Evolutionary conservation across 1,140 invertebrate species (phyloP).

Genomic region (Euura lappo): DNA sequence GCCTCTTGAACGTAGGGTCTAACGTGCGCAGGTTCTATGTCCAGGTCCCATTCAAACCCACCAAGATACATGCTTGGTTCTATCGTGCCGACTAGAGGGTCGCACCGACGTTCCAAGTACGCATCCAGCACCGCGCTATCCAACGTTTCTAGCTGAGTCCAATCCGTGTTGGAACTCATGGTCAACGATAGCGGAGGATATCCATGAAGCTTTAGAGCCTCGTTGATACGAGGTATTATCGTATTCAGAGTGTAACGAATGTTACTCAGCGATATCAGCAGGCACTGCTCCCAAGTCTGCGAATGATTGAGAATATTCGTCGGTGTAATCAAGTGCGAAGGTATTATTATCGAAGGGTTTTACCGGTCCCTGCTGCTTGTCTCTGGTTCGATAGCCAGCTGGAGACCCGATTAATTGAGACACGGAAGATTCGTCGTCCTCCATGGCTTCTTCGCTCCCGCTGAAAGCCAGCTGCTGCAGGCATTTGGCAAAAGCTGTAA

Average conservation of each 20-base stretch:
- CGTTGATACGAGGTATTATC: conserved; percentile 75
- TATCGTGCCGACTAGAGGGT: conserved; percentile 91
- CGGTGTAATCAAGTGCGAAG: neutral
- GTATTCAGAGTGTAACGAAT: conserved; percentile 82
- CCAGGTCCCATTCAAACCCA: conserved; percentile 83
- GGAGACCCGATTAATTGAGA: conserved; percentile 72
- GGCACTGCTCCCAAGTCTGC: conserved; percentile 76
- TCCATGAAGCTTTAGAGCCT: conserved; percentile 46
- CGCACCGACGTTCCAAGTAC: conserved; percentile 91
- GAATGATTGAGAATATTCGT: conserved; percentile 23
- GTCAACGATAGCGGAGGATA: conserved; percentile 54
- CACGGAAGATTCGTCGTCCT: conserved; percentile 65
- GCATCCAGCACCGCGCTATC: conserved; percentile 77
- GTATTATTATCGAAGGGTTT: conserved; percentile 19
- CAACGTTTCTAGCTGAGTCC: conserved; percentile 65
- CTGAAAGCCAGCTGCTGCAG: conserved; percentile 71
- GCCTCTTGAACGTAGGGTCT: conserved; percentile 92
- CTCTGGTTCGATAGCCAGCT: conserved; percentile 56
- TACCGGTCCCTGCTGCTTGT: conserved; percentile 49
- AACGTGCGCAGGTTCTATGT: conserved; percentile 76
- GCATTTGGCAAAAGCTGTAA: conserved; percentile 71
- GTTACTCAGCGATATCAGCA: conserved; percentile 89
- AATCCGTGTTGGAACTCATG: conserved; percentile 51
- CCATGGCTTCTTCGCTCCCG: conserved; percentile 64
- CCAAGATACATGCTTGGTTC: conserved; percentile 95